These are phyloP conservation scores for Drosophila parthenogenetica DNA, from an alignment of 2,888 invertebrate species.

Conservation along the genomic window DNA sequence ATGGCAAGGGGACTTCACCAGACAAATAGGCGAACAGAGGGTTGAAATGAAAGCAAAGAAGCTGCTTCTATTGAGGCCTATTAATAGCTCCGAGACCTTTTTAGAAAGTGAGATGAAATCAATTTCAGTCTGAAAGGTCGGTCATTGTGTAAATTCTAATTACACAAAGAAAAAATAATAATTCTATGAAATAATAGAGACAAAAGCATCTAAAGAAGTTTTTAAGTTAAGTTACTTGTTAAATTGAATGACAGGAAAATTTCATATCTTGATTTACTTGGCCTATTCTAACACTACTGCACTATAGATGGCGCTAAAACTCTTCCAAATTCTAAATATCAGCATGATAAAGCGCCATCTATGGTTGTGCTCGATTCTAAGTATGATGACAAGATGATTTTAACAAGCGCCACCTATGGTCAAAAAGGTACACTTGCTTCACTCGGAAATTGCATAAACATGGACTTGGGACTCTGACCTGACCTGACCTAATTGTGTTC, in stretches of 20 bases:
- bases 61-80: conserved; percentile 29
- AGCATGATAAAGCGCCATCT: neutral
- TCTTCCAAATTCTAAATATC: neutral
- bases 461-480: conserved; percentile 28
- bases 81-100: conserved; percentile 38
- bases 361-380: neutral
- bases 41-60: neutral
- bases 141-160: conserved; percentile 42
- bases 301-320: no score
- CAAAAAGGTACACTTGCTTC: neutral
- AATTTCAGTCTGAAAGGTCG: conserved; percentile 39
- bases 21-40: conserved; percentile 1
- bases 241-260: no score
- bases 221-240: no score
- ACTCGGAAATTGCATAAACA: conserved; percentile 16
- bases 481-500: conserved; percentile 26
- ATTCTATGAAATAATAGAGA: neutral
- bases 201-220: neutral
- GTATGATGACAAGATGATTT: neutral
- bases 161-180: conserved; percentile 15
- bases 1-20: neutral
- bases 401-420: conserved; percentile 11
- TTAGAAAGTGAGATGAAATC: conserved; percentile 39
- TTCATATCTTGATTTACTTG: no score
- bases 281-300: no score